Evolutionary conservation across 2,113 vertebrate species (phyloP).

Genomic region (Enhydra lutris): DNA sequence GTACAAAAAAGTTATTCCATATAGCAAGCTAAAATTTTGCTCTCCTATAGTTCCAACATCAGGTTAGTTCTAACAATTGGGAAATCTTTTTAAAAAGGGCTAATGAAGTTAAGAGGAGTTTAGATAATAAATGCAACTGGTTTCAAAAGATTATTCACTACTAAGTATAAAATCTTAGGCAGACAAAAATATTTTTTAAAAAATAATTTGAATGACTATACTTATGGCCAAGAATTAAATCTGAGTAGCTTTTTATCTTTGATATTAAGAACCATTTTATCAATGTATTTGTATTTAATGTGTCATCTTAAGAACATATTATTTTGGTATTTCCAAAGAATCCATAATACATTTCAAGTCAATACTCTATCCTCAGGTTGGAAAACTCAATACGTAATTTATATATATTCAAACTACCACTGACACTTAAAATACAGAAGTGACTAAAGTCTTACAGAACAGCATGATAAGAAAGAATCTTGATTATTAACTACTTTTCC

Average conservation of each 20-base stretch:
- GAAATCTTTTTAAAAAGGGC: neutral
- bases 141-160: slow-evolving; percentile 35
- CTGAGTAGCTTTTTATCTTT: neutral
- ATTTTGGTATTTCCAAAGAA: slow-evolving; percentile 28
- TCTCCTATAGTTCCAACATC: neutral
- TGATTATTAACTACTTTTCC: slow-evolving; percentile 6
- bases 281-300: slow-evolving; percentile 17
- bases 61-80: neutral
- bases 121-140: neutral
- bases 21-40: slow-evolving; percentile 39
- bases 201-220: neutral
- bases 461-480: neutral
- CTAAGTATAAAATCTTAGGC: neutral
- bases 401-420: slow-evolving; percentile 19
- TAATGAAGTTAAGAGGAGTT: slow-evolving; percentile 16
- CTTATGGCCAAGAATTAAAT: neutral
- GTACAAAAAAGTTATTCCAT: neutral
- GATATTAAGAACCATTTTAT: slow-evolving; percentile 44
- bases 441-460: neutral
- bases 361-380: neutral
- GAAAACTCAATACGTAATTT: slow-evolving; percentile 26
- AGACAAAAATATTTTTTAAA: neutral
- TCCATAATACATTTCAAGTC: neutral
- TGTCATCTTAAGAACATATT: slow-evolving; percentile 12
- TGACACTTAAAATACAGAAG: neutral